Conservation (phyloP, 2,797 vertebrate species). For the Enteromius fasciolatus region DNA sequence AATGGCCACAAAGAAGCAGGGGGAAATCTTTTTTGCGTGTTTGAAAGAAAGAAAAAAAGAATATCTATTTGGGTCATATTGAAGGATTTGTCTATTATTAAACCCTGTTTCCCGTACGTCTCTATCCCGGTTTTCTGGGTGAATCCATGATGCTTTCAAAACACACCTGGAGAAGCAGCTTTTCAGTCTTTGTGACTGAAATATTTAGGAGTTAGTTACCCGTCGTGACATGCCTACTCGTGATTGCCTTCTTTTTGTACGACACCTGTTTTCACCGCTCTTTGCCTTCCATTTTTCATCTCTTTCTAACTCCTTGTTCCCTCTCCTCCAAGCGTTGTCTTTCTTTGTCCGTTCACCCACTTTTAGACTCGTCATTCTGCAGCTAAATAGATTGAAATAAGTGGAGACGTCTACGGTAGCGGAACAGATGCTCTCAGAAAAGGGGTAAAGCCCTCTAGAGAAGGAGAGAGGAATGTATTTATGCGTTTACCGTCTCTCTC, state of each 20-base stretch:
- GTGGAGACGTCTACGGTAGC: neutral
- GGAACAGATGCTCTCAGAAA: conserved; percentile 30
- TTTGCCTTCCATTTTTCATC: neutral
- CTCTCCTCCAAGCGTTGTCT: neutral
- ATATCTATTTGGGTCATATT: conserved; percentile 20
- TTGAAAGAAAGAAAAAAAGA: neutral
- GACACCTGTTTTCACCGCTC: neutral
- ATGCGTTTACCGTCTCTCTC: neutral
- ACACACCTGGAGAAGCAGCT: conserved; percentile 21
- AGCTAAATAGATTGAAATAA: neutral
- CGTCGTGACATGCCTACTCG: conserved; percentile 9
- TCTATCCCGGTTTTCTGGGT: neutral
- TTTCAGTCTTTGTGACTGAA: conserved; percentile 7
- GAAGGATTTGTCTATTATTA: conserved; percentile 27
- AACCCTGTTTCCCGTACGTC: conserved; percentile 1
- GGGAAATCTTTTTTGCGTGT: neutral
- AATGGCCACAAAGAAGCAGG: neutral
- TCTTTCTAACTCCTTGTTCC: neutral
- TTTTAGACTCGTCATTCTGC: neutral
- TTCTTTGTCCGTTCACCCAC: neutral
- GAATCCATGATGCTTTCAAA: conserved; percentile 24
- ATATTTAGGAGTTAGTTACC: conserved; percentile 10
- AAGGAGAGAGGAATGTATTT: conserved; percentile 6
- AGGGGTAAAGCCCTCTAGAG: conserved; percentile 2
- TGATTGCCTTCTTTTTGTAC: neutral